These are phyloP conservation scores for Diplazon laetatorius DNA, from an alignment of 2,888 invertebrate genomes.

Conservation along the genomic window DNA sequence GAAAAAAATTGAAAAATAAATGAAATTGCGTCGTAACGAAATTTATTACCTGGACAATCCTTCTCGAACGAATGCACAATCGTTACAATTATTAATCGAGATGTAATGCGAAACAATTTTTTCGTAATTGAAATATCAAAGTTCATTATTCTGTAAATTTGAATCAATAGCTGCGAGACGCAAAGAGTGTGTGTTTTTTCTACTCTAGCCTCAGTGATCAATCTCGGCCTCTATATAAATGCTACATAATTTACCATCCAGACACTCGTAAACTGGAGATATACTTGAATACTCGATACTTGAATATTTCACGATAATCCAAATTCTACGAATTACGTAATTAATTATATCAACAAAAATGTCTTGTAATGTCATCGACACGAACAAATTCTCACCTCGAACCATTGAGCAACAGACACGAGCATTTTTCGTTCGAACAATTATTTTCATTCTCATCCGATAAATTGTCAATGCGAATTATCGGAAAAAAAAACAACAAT, in stretches of 20 bases:
- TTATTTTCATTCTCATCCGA: no score
- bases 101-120: constrained; percentile 20
- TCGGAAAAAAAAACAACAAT: background rate
- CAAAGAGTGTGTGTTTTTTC: constrained; percentile 42
- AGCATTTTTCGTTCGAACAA: constrained; percentile 4
- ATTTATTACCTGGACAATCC: constrained; percentile 53
- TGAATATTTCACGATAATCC: background rate
- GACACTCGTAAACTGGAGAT: background rate
- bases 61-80: constrained; percentile 33
- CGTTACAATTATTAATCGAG: constrained; percentile 33
- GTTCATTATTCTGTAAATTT: constrained; percentile 36
- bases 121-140: constrained; percentile 24
- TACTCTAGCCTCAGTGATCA: constrained; percentile 45
- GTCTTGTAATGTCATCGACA: constrained; percentile 4
- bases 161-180: constrained; percentile 4
- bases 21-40: constrained; percentile 45
- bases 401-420: background rate
- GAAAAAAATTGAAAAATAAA: no score
- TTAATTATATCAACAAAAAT: background rate
- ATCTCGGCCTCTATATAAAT: constrained; percentile 36
- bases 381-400: constrained; percentile 11
- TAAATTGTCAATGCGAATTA: background rate
- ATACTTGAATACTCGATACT: no score
- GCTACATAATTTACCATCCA: background rate
- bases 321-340: background rate